Conservation (phyloP, 2,888 invertebrate genomes). For the Syrphus vitripennis region DNA sequence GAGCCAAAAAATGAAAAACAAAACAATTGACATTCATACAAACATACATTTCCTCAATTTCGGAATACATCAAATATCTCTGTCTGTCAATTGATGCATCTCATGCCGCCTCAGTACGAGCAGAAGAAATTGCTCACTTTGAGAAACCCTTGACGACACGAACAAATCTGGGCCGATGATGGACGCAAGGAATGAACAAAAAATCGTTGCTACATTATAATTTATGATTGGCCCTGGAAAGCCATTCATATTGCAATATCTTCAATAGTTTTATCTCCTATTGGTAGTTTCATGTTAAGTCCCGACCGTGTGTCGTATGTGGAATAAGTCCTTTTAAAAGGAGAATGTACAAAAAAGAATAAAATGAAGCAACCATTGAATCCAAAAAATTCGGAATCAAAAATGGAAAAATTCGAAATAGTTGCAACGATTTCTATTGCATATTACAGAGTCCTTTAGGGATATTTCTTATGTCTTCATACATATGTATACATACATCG, state of each 20-base stretch:
- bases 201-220: conserved; percentile 62
- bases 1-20: not conserved
- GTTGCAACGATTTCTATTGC: conserved; percentile 10
- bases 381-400: conserved; percentile 19
- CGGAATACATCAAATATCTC: conserved; percentile 40
- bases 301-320: conserved; percentile 32
- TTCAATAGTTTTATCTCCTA: conserved; percentile 60
- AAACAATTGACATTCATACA: conserved; percentile 25
- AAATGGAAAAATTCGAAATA: conserved; percentile 64
- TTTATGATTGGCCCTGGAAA: conserved; percentile 64
- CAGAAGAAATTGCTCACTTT: conserved; percentile 4
- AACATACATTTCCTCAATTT: conserved; percentile 46
- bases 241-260: conserved; percentile 68
- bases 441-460: conserved; percentile 15
- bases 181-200: conserved; percentile 52
- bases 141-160: conserved; percentile 12
- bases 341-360: not conserved
- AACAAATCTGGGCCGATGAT: conserved; percentile 32
- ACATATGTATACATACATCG: not conserved
- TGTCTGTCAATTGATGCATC: conserved; percentile 5
- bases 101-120: not conserved
- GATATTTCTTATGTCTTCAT: conserved; percentile 32
- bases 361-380: not conserved
- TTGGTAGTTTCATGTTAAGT: not conserved
- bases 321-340: conserved; percentile 46